These are phyloP conservation scores for Busseola fusca DNA, from an alignment of 2,888 invertebrate species.

Conservation along the genomic window DNA sequence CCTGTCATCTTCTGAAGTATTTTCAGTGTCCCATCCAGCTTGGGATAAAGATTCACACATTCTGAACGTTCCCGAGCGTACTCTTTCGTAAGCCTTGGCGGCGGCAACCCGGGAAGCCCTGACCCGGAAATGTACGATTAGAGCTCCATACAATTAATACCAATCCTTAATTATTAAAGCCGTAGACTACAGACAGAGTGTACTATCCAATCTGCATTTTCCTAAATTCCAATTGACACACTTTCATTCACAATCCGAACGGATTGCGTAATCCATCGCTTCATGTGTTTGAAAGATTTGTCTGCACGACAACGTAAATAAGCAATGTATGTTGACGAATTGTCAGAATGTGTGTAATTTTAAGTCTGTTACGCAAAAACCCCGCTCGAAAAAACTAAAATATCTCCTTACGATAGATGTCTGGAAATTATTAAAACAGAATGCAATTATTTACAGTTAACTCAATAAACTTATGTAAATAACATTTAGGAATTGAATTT, in stretches of 20 bases:
- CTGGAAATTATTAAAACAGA: slow-evolving; percentile 37
- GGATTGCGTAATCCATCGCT: not conserved
- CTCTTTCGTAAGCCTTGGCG: not conserved
- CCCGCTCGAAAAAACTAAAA: slow-evolving; percentile 45
- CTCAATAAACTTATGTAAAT: slow-evolving; percentile 38
- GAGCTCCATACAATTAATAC: slow-evolving; percentile 1
- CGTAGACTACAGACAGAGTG: slow-evolving; percentile 17
- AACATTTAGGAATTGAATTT: slow-evolving; percentile 15
- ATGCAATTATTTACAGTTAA: slow-evolving; percentile 36
- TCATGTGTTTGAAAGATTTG: not conserved
- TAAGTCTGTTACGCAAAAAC: not conserved
- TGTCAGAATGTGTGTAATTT: not conserved
- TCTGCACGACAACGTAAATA: not conserved
- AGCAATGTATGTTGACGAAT: not conserved
- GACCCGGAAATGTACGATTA: slow-evolving; percentile 11
- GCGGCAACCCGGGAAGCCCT: not conserved
- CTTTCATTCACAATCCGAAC: not conserved
- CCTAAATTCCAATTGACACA: not conserved
- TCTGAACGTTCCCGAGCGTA: too few relatives aligned
- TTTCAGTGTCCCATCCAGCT: too few relatives aligned
- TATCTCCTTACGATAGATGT: slow-evolving; percentile 35
- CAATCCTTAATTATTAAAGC: slow-evolving; percentile 37
- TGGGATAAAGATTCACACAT: too few relatives aligned
- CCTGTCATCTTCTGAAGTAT: too few relatives aligned
- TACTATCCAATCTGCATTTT: not conserved